A percentile compares a stretch with the other conserved stretches of the same genome.
phyloP scores from a whole-genome alignment of 2,888 invertebrate genomes.

The Eulithis testata region DNA sequence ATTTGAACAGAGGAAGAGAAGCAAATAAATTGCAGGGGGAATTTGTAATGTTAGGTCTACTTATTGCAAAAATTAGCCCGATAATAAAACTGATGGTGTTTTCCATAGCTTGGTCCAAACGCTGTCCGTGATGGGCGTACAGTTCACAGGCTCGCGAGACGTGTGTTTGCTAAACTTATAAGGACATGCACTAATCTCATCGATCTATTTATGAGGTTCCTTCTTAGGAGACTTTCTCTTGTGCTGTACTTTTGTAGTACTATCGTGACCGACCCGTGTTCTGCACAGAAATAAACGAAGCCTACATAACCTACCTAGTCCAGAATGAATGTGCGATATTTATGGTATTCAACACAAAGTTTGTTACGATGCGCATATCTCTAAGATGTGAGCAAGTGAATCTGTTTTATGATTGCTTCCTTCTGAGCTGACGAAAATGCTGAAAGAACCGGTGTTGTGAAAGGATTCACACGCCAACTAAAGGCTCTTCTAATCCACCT shows the following conservation, averaged over 20 bases:
- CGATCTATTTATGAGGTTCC: constrained; percentile 40
- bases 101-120: constrained; percentile 44
- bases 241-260: constrained; percentile 32
- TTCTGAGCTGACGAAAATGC: no score
- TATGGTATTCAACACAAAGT: neutral
- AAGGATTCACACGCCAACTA: no score
- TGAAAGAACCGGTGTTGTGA: no score
- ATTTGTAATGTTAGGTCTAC: neutral
- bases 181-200: constrained; percentile 55
- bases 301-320: no score
- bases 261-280: constrained; percentile 44
- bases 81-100: neutral
- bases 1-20: no score
- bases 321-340: neutral
- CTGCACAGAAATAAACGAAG: constrained; percentile 13
- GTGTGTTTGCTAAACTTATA: constrained; percentile 57
- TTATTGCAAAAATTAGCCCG: neutral
- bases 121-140: constrained; percentile 50
- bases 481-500: no score
- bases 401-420: no score
- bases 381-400: no score
- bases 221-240: constrained; percentile 45
- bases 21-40: no score
- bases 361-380: neutral
- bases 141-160: constrained; percentile 43